Conservation (phyloP, 1,140 invertebrate genomes). For the Parapsyche elsis region DNA sequence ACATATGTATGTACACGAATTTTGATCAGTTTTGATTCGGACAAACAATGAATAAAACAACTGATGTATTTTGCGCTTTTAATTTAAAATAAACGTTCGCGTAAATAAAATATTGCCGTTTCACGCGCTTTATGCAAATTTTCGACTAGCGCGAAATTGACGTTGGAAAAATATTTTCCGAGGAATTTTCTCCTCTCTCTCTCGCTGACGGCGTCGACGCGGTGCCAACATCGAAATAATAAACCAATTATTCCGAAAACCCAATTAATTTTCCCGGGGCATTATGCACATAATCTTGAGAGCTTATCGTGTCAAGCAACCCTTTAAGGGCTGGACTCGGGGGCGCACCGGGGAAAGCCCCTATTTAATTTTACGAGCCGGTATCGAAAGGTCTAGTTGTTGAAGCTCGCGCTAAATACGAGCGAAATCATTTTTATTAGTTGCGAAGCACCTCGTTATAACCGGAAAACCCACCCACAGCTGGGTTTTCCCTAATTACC, state of each 20-base stretch:
- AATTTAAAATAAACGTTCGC: no score
- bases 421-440: no score
- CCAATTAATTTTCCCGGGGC: slow-evolving; percentile 38
- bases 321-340: slow-evolving; percentile 6
- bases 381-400: slow-evolving; percentile 21
- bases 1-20: no score
- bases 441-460: no score
- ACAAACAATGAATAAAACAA: no score
- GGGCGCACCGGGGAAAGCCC: background rate
- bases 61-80: no score
- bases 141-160: background rate
- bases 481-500: slow-evolving; percentile 15
- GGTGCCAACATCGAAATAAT: slow-evolving; percentile 8
- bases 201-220: background rate
- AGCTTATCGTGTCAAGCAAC: slow-evolving; percentile 45
- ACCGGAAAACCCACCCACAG: background rate
- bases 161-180: slow-evolving; percentile 35
- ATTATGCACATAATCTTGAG: slow-evolving; percentile 44
- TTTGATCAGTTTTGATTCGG: no score
- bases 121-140: background rate
- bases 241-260: slow-evolving; percentile 35
- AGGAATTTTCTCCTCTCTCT: background rate
- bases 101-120: no score
- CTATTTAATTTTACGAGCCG: slow-evolving; percentile 36
- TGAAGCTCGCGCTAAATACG: no score